A percentile compares a stretch with the other conserved stretches of the same genome.
Evolutionary conservation across 2,888 invertebrate genomes (phyloP).

Genomic region (Cephus runcator): DNA sequence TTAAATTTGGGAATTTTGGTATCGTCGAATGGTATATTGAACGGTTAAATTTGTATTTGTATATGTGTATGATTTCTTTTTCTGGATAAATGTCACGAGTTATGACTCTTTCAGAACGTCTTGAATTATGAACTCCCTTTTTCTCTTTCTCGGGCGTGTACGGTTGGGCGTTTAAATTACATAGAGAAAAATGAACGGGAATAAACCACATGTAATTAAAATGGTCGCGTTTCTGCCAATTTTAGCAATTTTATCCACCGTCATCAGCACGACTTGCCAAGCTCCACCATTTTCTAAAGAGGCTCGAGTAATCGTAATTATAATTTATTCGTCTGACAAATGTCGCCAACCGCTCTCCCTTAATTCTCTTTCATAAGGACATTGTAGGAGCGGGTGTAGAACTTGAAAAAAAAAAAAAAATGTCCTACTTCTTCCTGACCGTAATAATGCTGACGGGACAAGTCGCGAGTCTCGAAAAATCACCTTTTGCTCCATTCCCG

Average conservation of each 20-base stretch:
- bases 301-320: slow-evolving; percentile 44
- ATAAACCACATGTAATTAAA: slow-evolving; percentile 41
- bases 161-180: slow-evolving; percentile 17
- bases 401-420: not conserved
- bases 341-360: slow-evolving; percentile 10
- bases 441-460: not conserved
- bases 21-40: no score
- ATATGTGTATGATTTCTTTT: not conserved
- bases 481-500: not conserved
- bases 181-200: slow-evolving; percentile 26
- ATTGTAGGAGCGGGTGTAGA: not conserved
- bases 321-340: slow-evolving; percentile 36
- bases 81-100: not conserved
- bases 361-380: not conserved
- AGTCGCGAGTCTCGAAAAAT: not conserved
- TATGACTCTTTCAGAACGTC: not conserved
- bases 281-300: slow-evolving; percentile 22
- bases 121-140: not conserved
- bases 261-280: not conserved
- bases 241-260: slow-evolving; percentile 42
- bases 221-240: slow-evolving; percentile 47
- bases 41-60: no score
- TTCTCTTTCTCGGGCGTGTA: slow-evolving; percentile 5
- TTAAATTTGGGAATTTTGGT: not conserved
- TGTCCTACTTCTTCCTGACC: not conserved